Evolutionary conservation across 37 sponge, comb jelly and placozoan genomes (phyloP), one percentile per base, ranked within the genome.

Genomic region (Aplysina aerophoba): DNA sequence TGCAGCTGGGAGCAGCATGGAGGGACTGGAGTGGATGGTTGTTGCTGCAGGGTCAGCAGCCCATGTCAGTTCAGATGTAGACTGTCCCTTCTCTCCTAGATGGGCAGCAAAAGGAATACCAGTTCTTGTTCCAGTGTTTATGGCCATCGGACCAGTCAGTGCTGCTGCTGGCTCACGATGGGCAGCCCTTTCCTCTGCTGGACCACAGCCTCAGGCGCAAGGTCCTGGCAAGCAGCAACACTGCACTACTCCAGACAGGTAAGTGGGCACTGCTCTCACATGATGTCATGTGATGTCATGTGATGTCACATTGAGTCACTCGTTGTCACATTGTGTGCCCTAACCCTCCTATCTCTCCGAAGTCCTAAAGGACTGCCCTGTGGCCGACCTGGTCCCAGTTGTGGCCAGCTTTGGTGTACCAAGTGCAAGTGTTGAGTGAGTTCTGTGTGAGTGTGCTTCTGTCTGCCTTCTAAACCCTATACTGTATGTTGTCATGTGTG

Each of bases 321-420:
- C 13, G 27, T 24, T 16, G 22, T n/a, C 69, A 67, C 69, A 15
- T n/a, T 31, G n/a, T n/a, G 12, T 65, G 66, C 27, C 34, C 34
- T 69, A 30, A 25, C 27, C 27, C 27, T 27, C 63, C 11, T 62
- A 11, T 14, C 27, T 27, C 63, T 15, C 4, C 22, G 11, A 6
- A 75, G 78, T 25, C 41, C 78, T 75, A 21, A 19, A n/a, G 44
- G 44, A 50, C 39, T 40, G 78, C 54, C 21, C 78, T 38, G 37
- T 41, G n/a, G 41, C n/a, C 12, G 78, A 75, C 39, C 54, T 75
- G 33, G 54, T 75, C 37, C 38, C 37, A 21, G 40, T 44, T 36
- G 24, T 41, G 53, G 4, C 37, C 44, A 40, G 25, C 31, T 75
- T 53, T 75, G 78, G 78, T 12, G 54, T 75, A 36, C 78, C 78